Percentiles rank a stretch among this genome's conserved stretches.
Evolutionary conservation across 30 jellyfish, hydroid and myxozoan genomes (phyloP).

Genomic region (Pelagia noctiluca): DNA sequence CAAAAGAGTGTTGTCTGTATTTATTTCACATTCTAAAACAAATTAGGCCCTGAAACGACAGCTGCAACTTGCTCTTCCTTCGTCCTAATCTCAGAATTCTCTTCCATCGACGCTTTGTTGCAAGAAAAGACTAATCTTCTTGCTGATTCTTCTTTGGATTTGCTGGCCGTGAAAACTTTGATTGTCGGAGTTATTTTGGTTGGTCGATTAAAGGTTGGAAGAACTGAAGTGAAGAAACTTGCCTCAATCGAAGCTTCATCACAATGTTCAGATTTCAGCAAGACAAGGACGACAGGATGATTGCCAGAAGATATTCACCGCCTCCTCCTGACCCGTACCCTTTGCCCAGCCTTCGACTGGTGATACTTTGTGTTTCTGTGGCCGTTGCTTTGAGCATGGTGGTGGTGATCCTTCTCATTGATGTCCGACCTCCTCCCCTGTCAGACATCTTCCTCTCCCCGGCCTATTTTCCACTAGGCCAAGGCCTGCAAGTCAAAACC

Average conservation of each 20-base stretch:
- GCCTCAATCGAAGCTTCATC: conserved; percentile 51
- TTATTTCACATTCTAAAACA: conserved; percentile 38
- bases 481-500: conserved; percentile 88
- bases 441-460: conserved; percentile 96
- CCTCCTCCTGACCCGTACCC: conserved; percentile 99
- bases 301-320: conserved; percentile 99
- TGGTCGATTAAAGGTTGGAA: no score
- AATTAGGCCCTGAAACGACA: conserved; percentile 52
- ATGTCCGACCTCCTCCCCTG: conserved; percentile 99
- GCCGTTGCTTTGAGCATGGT: conserved; percentile 99
- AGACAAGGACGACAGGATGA: conserved; percentile 78
- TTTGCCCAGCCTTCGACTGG: conserved; percentile 95
- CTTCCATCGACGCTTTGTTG: conserved; percentile 11
- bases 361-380: conserved; percentile 94
- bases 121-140: background rate
- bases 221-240: background rate
- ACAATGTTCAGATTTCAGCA: conserved; percentile 75
- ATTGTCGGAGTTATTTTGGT: background rate
- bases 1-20: conserved; percentile 34
- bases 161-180: no score
- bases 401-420: conserved; percentile 94
- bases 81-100: background rate
- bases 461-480: conserved; percentile 98
- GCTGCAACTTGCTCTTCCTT: conserved; percentile 11
- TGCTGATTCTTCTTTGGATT: no score